Evolutionary conservation across 2,888 invertebrate species (phyloP).

Genomic region (Teleiodes luculella): DNA sequence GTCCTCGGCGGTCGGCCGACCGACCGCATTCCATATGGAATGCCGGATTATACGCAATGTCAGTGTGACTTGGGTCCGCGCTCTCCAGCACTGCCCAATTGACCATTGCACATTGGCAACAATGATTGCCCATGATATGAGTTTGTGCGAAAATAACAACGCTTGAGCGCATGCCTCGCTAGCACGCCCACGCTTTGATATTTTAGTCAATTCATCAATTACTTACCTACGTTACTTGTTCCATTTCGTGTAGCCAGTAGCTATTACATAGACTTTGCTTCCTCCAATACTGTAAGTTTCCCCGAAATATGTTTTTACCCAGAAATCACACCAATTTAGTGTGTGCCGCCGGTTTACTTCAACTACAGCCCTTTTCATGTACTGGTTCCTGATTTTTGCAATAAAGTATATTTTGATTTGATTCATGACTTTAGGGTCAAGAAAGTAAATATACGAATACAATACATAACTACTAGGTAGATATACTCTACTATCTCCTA

Average conservation of each 20-base stretch:
- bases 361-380: too few species aligned
- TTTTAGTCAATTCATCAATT: conserved; percentile 1
- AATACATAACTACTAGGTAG: too few species aligned
- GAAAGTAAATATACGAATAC: too few species aligned
- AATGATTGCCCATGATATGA: conserved; percentile 24
- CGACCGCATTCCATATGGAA: conserved; percentile 77
- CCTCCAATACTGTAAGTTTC: too few species aligned
- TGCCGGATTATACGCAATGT: conserved; percentile 76
- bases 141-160: neutral
- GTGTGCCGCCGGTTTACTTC: too few species aligned
- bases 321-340: too few species aligned
- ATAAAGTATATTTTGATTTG: too few species aligned
- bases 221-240: neutral
- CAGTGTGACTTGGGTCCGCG: conserved; percentile 62
- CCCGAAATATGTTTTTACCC: too few species aligned
- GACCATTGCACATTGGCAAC: conserved; percentile 48
- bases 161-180: conserved; percentile 7
- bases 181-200: conserved; percentile 2
- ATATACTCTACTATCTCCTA: too few species aligned
- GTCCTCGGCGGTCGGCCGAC: conserved; percentile 52
- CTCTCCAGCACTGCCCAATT: conserved; percentile 37
- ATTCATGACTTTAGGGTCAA: too few species aligned
- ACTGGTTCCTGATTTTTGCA: too few species aligned
- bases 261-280: neutral
- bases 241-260: neutral